Evolutionary conservation across 2,113 vertebrate species (phyloP).

Genomic region (Callopanchax toddi): DNA sequence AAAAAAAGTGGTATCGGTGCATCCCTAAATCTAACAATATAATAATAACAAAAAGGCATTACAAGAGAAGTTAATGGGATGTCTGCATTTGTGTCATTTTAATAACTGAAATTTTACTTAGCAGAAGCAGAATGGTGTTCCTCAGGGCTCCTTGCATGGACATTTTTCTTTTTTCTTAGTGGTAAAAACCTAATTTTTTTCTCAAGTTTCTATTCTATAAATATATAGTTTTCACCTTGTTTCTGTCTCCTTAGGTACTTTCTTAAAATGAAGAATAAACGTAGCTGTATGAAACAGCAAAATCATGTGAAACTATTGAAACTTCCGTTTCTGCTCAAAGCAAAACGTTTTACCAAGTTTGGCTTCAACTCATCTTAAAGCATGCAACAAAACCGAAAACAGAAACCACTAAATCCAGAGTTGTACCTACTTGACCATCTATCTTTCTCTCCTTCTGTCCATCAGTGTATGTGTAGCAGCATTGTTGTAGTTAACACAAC

Average conservation of each 20-base stretch:
- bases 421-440: slow-evolving; percentile 24
- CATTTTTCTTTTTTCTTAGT: not conserved
- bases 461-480: slow-evolving; percentile 55
- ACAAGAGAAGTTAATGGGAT: too few species aligned
- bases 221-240: not conserved
- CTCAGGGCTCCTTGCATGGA: slow-evolving; percentile 2
- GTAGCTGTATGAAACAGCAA: too few species aligned
- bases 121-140: not conserved
- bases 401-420: not conserved
- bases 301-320: not conserved
- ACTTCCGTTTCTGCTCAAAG: not conserved
- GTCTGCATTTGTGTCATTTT: too few species aligned
- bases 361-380: not conserved
- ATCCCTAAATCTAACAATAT: too few species aligned
- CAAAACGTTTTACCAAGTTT: not conserved
- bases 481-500: slow-evolving; percentile 72
- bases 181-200: not conserved
- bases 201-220: too few species aligned
- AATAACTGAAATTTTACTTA: not conserved
- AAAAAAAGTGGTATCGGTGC: too few species aligned
- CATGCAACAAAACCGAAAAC: not conserved
- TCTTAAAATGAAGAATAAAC: not conserved
- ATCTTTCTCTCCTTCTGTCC: slow-evolving; percentile 45
- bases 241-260: not conserved
- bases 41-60: too few species aligned